These are phyloP conservation scores for Epicauta chinensis DNA, from an alignment of 1,140 invertebrate species.

Conservation along the genomic window DNA sequence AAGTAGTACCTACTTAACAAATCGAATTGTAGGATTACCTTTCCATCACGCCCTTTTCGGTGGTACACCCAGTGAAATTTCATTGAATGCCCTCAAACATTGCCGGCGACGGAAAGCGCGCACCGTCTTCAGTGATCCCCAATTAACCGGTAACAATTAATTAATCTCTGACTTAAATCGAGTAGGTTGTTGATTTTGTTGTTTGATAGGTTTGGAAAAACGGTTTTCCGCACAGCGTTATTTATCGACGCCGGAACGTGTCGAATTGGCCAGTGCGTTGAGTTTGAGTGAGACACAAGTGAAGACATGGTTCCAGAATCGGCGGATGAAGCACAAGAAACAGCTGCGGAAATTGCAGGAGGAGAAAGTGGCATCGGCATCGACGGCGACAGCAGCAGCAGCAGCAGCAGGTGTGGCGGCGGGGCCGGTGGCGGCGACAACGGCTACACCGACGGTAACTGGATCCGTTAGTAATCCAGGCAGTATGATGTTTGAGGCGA, in stretches of 20 bases:
- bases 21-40: slow-evolving; percentile 52
- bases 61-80: slow-evolving; percentile 50
- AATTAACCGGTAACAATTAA: slow-evolving; percentile 60
- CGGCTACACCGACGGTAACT: too few relatives aligned
- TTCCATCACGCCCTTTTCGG: slow-evolving; percentile 67
- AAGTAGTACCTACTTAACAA: not conserved
- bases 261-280: slow-evolving; percentile 86
- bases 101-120: slow-evolving; percentile 88
- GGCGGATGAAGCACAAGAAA: slow-evolving; percentile 97
- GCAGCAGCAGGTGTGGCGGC: too few relatives aligned
- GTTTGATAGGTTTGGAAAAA: slow-evolving; percentile 73
- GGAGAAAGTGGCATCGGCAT: slow-evolving; percentile 37
- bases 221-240: slow-evolving; percentile 95
- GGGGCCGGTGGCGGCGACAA: too few relatives aligned
- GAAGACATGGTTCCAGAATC: slow-evolving; percentile 97
- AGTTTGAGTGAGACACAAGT: slow-evolving; percentile 96
- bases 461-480: too few relatives aligned
- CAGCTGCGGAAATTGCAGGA: slow-evolving; percentile 69
- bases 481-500: too few relatives aligned
- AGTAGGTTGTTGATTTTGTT: not conserved
- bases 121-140: slow-evolving; percentile 97
- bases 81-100: slow-evolving; percentile 72
- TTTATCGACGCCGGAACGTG: slow-evolving; percentile 92
- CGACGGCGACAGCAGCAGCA: too few relatives aligned
- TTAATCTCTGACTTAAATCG: too few relatives aligned